Evolutionary conservation across 64 coral and sea anemone species (phyloP).

Genomic region (Montipora sp.): DNA sequence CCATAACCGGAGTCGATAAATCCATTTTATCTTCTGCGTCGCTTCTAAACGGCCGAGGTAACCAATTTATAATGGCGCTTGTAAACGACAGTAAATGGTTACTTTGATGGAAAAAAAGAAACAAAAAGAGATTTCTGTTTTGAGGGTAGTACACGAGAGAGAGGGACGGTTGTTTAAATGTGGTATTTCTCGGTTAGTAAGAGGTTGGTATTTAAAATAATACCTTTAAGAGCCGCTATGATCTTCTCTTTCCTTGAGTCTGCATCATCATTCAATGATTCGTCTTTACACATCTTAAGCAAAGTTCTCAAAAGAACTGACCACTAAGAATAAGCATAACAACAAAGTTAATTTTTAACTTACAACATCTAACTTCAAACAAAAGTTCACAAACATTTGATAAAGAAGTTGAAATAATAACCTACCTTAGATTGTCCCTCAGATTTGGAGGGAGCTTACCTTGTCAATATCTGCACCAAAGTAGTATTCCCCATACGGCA

Average conservation of each 20-base stretch:
- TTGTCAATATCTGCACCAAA: constrained; percentile 46
- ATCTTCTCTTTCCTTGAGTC: constrained; percentile 22
- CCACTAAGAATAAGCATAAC: constrained; percentile 26
- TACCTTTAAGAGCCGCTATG: constrained; percentile 50
- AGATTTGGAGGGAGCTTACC: background rate
- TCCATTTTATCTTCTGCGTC: too few species aligned
- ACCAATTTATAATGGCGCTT: too few species aligned
- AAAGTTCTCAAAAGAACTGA: constrained; percentile 29
- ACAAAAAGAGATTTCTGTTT: too few species aligned
- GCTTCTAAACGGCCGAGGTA: too few species aligned
- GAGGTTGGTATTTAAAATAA: too few species aligned
- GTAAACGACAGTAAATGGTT: too few species aligned
- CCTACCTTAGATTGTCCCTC: too few species aligned
- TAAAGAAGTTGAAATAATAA: background rate
- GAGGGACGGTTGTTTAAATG: too few species aligned
- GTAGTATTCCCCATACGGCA: constrained; percentile 25
- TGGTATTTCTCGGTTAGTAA: too few species aligned
- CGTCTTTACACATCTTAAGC: constrained; percentile 37
- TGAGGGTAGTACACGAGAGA: too few species aligned
- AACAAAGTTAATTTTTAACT: background rate
- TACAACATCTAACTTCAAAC: background rate
- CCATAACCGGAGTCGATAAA: too few species aligned
- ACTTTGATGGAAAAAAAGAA: too few species aligned
- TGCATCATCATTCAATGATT: constrained; percentile 3
- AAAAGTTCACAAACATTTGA: background rate